Evolutionary conservation across 2,888 invertebrate species (phyloP), one percentile per base, ranked within the genome.

Genomic region (Hyles lineata): DNA sequence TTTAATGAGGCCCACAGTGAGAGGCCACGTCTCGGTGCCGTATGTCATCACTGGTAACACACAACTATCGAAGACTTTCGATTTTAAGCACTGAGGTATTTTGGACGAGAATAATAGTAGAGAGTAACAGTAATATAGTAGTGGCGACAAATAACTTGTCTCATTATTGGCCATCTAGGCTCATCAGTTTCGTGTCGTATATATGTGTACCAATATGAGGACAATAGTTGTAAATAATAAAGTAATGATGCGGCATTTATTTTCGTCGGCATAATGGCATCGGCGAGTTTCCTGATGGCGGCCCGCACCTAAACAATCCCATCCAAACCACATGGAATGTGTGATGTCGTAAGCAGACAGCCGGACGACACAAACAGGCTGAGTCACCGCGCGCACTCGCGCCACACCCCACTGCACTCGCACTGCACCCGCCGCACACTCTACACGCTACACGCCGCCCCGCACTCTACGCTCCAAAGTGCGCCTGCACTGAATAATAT

Each of bases 331-430:
- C 55, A n/a, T 71, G 77, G 77, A 78, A 78, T 80, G 76, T 74
- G 74, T 72, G 75, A 78, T 78, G 75, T 75, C 74, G 78, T 76
- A 73, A 72, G 63, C 29, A 25, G n/a, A n/a, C 55, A n/a, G 55
- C 19, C n/a, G 55, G 6, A 55, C 55, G 19, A 55, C 62, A 74
- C 76, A 74, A 77, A 75, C 74, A 76, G 73, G 70, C 71, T 77
- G 79, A 79, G 72, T 79, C 79, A 79, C 74, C 76, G 74, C 63
- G 21, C 2, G 60, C 15, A 60, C 60, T 15, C 25, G 21, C 9
- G 9, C 0, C 7, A 2, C 58, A 11, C 21, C 58, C 9, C 58
- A 6, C 21, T 21, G 21, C 0, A n/a, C n/a, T n/a, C n/a, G n/a
- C n/a, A n/a, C 11, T 59, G 21, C 25, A 60, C 60, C 0, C 21